A percentile compares a stretch with the other conserved stretches of the same genome.
Conservation (phyloP, 2,888 invertebrate genomes). For the Scaptomyza flava region DNA sequence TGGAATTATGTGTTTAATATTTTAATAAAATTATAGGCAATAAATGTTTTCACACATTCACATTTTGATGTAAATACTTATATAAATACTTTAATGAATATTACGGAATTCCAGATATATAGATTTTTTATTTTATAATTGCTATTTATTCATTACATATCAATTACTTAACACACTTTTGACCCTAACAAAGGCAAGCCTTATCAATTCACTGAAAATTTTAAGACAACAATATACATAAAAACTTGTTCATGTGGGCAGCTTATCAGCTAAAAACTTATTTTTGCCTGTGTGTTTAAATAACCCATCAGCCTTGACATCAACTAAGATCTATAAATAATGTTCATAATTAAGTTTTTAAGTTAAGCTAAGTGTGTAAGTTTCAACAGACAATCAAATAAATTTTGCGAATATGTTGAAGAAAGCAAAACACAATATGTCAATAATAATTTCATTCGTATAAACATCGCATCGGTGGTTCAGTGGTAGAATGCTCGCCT, state of each 20-base stretch:
- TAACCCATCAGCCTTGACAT: background rate
- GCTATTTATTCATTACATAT: background rate
- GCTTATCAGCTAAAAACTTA: constrained; percentile 3
- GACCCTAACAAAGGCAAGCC: constrained; percentile 3
- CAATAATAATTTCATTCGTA: rapidly evolving
- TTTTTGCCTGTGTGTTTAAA: background rate
- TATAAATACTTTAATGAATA: background rate
- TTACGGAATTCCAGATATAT: no score
- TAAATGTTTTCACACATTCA: no score
- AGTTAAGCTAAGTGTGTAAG: background rate
- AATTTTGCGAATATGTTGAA: background rate
- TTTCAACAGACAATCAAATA: background rate
- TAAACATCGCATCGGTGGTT: constrained; percentile 65
- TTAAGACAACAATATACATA: background rate
- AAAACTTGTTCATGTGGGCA: background rate
- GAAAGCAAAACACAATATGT: background rate
- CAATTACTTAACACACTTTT: background rate
- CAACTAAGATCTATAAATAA: background rate
- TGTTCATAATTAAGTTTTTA: background rate
- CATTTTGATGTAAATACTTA: no score
- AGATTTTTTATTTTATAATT: no score
- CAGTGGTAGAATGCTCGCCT: constrained; percentile 81
- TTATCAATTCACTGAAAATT: constrained; percentile 26
- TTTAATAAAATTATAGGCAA: no score
- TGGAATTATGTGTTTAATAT: no score